phyloP scores from a whole-genome alignment of 1,140 invertebrate genomes.

The Coboldia fuscipes region DNA sequence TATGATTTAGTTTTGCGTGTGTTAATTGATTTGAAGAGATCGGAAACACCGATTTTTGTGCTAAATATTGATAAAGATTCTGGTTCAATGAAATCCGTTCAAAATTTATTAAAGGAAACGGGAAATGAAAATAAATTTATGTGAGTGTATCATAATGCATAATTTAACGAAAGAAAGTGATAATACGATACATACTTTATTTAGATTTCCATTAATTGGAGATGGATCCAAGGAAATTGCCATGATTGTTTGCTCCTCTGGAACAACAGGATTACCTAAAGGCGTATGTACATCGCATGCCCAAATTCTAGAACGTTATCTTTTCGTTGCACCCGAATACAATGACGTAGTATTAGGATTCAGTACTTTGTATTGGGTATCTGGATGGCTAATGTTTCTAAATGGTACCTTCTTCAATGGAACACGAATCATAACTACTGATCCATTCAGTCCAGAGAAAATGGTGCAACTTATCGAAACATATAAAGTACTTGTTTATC shows the following conservation, averaged over 20 bases:
- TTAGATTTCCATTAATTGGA: not conserved
- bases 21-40: not conserved
- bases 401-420: not conserved
- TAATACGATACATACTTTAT: not conserved
- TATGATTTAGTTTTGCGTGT: too few relatives aligned
- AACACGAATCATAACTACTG: not conserved
- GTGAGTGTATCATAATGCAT: not conserved
- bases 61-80: not conserved
- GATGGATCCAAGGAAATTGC: not conserved
- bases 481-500: too few relatives aligned
- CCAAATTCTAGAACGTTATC: not conserved
- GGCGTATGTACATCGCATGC: constrained; percentile 1
- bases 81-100: not conserved
- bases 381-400: not conserved
- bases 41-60: not conserved
- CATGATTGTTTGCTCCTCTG: not conserved
- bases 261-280: not conserved
- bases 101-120: not conserved
- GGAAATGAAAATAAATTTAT: not conserved
- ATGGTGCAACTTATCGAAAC: not conserved
- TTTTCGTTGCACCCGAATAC: not conserved
- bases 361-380: not conserved
- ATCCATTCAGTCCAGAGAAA: not conserved
- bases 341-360: not conserved
- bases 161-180: not conserved